A percentile compares a stretch with the other conserved stretches of the same genome.
Conservation (phyloP, 1,140 invertebrate species). For the Asbolus verrucosus region DNA sequence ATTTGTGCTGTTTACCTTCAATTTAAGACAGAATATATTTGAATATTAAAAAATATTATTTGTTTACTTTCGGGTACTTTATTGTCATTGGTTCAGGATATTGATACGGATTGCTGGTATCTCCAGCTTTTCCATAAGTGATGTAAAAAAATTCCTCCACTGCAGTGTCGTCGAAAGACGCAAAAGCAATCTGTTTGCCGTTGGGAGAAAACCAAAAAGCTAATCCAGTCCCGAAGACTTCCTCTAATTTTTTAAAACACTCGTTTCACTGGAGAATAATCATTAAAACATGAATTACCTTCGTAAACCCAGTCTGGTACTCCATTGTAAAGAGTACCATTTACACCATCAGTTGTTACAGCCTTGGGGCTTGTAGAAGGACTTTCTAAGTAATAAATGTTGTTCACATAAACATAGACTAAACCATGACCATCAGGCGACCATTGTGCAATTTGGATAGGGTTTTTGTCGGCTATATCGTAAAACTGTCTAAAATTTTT, state of each 20-base stretch:
- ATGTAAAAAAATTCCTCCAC: constrained; percentile 58
- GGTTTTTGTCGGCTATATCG: constrained; percentile 64
- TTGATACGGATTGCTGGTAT: constrained; percentile 70
- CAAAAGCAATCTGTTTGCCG: constrained; percentile 43
- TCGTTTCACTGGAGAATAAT: neutral
- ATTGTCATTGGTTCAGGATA: constrained; percentile 75
- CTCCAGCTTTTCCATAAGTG: constrained; percentile 71
- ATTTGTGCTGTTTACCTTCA: no score
- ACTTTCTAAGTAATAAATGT: constrained; percentile 79
- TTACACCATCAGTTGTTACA: constrained; percentile 72
- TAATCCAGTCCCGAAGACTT: constrained; percentile 49
- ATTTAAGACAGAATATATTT: no score
- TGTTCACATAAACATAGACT: constrained; percentile 81
- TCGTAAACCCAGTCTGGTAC: constrained; percentile 84
- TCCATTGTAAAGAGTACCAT: constrained; percentile 80
- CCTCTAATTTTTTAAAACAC: constrained; percentile 45
- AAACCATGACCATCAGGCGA: constrained; percentile 73
- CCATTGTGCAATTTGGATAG: constrained; percentile 69
- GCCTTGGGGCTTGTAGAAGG: constrained; percentile 45
- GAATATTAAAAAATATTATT: no score
- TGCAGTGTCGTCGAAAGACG: constrained; percentile 41
- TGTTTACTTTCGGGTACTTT: constrained; percentile 88
- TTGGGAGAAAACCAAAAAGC: constrained; percentile 52
- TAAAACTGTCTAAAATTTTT: constrained; percentile 61
- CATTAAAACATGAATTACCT: constrained; percentile 63